Evolutionary conservation across 2,797 vertebrate species (phyloP), one percentile per base, ranked within the genome.

Genomic region (Helicolenus hilgendorfi): DNA sequence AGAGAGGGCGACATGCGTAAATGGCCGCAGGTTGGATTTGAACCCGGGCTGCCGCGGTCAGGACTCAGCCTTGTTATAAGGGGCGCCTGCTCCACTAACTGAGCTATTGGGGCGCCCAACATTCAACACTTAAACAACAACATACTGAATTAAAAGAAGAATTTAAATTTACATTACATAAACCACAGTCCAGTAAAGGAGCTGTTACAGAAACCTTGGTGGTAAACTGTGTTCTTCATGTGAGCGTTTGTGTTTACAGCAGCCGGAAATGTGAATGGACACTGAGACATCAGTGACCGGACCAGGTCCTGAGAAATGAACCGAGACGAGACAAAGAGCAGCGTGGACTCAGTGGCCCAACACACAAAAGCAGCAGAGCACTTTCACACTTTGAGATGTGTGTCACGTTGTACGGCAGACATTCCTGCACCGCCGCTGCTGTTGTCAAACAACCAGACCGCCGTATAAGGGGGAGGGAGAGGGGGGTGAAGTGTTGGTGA

Each of bases 371-470:
- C 83, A 35, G 75, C 63, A 31, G 22, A 83, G 83, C 65, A 27
- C 79, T 75, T 83, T 89, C 45, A 69, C 56, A 36, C 85, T 76
- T 95, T 95, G 90, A 89, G 83, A 95, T 96, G 95, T 94, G 92
- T 89, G 93, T 96, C 96, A 96, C 95, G 95, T 96, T 89, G 91
- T 80, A 78, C 75, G 41, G 81, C 87, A 89, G 86, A 94, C 95
- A 96, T 96, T 97, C 96, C 96, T 96, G 88, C 86, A 13, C 79
- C 18, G 60, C 88, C 55, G 81, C 91, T 79, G 81, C 93, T 96
- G 95, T 96, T 96, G 94, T 96, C 94, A 96, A 95, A 96, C 95
- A 94, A 90, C n/a, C 60, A 63, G 29, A 20, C 29, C 7, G 41
- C 6, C 15, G 41, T 49, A 45, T 31, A 36, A 53, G 81, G 73